Evolutionary conservation across 2,888 invertebrate species (phyloP).

Genomic region (Trichogramma evanescens): DNA sequence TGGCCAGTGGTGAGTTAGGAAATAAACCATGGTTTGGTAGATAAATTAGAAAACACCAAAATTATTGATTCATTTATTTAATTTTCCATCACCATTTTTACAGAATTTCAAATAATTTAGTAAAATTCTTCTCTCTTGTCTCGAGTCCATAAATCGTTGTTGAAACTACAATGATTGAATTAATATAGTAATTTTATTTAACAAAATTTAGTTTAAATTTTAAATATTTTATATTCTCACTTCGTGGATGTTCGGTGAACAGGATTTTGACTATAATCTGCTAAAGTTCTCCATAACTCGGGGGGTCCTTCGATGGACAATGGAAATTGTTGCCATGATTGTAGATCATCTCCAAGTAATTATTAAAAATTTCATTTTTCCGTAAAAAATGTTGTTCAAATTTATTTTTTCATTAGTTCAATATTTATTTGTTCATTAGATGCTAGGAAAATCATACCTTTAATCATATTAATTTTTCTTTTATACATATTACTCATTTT

Average conservation of each 20-base stretch:
- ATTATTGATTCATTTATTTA: neutral
- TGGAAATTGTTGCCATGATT: conserved; percentile 38
- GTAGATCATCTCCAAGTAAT: conserved; percentile 21
- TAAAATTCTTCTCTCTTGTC: conserved; percentile 6
- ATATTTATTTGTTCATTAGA: neutral
- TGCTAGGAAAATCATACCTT: conserved; percentile 4
- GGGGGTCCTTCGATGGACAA: conserved; percentile 40
- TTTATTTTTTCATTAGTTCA: too few species aligned
- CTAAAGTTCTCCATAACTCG: conserved; percentile 40
- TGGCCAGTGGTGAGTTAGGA: too few species aligned
- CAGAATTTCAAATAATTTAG: neutral
- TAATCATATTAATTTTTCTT: conserved; percentile 10
- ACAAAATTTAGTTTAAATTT: neutral
- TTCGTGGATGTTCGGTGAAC: conserved; percentile 26
- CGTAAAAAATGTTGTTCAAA: neutral
- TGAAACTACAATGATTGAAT: conserved; percentile 15
- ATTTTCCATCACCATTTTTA: conserved; percentile 8
- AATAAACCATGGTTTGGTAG: neutral
- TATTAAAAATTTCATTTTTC: neutral
- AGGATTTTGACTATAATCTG: conserved; percentile 34
- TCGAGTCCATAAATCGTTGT: conserved; percentile 20
- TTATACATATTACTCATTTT: neutral
- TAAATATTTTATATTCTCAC: conserved; percentile 21
- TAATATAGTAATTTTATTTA: neutral
- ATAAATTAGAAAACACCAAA: neutral